Percentiles rank a stretch among this genome's conserved stretches.
Evolutionary conservation across 2,888 invertebrate genomes (phyloP).

Genomic region (Campoplex capitator): DNA sequence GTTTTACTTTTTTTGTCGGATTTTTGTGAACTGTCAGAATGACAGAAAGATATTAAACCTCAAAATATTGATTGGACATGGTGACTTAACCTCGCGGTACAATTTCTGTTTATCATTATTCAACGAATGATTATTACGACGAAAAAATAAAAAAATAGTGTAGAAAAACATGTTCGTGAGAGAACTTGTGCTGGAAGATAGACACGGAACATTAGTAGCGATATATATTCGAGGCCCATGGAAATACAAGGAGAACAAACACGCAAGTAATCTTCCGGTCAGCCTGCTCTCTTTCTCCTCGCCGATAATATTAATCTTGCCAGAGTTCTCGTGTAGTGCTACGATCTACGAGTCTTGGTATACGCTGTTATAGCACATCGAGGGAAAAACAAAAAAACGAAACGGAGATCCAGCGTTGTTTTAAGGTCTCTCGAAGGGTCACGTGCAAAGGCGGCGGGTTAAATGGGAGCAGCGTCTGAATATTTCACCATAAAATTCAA

Average conservation of each 20-base stretch:
- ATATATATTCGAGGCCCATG: slow-evolving; percentile 3
- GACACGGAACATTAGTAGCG: slow-evolving; percentile 20
- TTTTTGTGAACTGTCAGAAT: not conserved
- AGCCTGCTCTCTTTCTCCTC: slow-evolving; percentile 54
- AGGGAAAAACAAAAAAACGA: not conserved
- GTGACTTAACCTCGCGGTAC: not conserved
- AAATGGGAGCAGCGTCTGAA: slow-evolving; percentile 75
- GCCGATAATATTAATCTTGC: slow-evolving; percentile 78
- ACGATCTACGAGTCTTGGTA: slow-evolving; percentile 71
- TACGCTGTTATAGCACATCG: slow-evolving; percentile 55
- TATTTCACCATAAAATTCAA: not conserved
- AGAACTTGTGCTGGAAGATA: not conserved
- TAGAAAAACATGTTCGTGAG: slow-evolving; percentile 3
- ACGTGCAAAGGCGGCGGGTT: slow-evolving; percentile 63
- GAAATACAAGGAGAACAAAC: slow-evolving; percentile 35
- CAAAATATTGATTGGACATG: not conserved
- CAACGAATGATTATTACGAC: not conserved
- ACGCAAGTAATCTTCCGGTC: slow-evolving; percentile 57
- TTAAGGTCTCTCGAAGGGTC: slow-evolving; percentile 76
- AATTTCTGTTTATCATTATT: not conserved
- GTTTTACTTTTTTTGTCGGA: not conserved
- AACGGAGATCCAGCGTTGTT: slow-evolving; percentile 51
- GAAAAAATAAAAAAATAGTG: not conserved
- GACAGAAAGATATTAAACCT: not conserved
- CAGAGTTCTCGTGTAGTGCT: slow-evolving; percentile 71